phyloP scores from a whole-genome alignment of 2,888 invertebrate species.

The Apamea anceps region DNA sequence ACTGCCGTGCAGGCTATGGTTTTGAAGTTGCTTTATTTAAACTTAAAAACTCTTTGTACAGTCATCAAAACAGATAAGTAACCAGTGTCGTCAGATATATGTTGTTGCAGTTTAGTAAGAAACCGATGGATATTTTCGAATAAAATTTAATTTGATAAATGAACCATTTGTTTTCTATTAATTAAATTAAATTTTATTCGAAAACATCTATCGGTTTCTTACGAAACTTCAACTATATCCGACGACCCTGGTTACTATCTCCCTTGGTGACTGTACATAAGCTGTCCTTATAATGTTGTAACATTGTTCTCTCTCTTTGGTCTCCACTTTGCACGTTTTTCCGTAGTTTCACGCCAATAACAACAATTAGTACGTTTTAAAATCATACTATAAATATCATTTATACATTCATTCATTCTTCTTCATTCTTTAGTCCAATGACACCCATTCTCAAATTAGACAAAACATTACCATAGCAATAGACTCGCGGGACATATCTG shows the following conservation, averaged over 20 bases:
- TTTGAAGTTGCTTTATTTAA: not conserved
- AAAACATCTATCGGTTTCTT: no score
- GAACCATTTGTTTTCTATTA: no score
- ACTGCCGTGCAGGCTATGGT: not conserved
- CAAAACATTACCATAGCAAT: not conserved
- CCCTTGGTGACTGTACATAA: no score
- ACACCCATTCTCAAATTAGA: not conserved
- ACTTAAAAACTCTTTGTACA: not conserved
- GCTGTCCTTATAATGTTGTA: not conserved
- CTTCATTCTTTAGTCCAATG: not conserved
- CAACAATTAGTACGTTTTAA: not conserved
- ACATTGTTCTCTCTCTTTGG: no score
- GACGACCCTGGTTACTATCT: no score
- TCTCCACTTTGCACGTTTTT: not conserved
- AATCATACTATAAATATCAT: not conserved
- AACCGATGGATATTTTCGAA: no score
- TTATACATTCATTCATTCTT: not conserved
- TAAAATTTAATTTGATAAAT: no score
- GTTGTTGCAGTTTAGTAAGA: no score
- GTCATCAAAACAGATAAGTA: no score
- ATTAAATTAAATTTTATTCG: no score
- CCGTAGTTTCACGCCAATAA: not conserved
- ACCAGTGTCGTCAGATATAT: no score
- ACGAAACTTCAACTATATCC: no score
- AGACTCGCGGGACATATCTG: not conserved